Evolutionary conservation across 1,140 invertebrate genomes (phyloP).

Genomic region (Lysiphlebus fabarum): DNA sequence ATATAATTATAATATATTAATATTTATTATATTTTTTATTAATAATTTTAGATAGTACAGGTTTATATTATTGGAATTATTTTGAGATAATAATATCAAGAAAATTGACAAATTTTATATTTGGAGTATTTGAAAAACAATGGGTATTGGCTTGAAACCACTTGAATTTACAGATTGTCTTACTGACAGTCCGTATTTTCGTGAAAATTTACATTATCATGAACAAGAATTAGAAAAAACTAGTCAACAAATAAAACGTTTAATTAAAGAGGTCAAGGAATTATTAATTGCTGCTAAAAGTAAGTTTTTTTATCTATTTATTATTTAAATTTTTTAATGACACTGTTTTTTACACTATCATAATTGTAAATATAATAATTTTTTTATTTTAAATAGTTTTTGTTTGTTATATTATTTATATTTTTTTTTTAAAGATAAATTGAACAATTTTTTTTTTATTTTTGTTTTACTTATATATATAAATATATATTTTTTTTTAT

Average conservation of each 20-base stretch:
- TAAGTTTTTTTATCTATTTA: slow-evolving; percentile 60
- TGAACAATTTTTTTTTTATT: too few species aligned
- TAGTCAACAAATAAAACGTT: slow-evolving; percentile 91
- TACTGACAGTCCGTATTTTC: slow-evolving; percentile 93
- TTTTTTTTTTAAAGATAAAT: neutral
- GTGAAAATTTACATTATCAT: slow-evolving; percentile 92
- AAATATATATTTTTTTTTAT: too few species aligned
- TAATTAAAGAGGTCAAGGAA: slow-evolving; percentile 95
- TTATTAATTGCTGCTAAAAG: slow-evolving; percentile 87
- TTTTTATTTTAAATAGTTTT: too few species aligned
- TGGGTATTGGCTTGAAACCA: slow-evolving; percentile 86
- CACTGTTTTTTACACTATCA: neutral
- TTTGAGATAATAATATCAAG: too few species aligned
- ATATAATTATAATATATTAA: too few species aligned
- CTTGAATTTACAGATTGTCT: slow-evolving; percentile 97
- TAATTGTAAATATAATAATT: neutral
- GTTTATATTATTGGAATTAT: too few species aligned
- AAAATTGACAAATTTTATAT: too few species aligned
- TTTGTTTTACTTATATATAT: too few species aligned
- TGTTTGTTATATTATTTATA: neutral
- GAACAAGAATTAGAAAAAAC: slow-evolving; percentile 95
- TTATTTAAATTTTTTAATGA: neutral
- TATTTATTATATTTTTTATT: too few species aligned
- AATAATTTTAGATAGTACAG: too few species aligned
- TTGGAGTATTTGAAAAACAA: slow-evolving; percentile 30